These are phyloP conservation scores for Neogale vison DNA, from an alignment of 2,113 vertebrate genomes.

Conservation along the genomic window DNA sequence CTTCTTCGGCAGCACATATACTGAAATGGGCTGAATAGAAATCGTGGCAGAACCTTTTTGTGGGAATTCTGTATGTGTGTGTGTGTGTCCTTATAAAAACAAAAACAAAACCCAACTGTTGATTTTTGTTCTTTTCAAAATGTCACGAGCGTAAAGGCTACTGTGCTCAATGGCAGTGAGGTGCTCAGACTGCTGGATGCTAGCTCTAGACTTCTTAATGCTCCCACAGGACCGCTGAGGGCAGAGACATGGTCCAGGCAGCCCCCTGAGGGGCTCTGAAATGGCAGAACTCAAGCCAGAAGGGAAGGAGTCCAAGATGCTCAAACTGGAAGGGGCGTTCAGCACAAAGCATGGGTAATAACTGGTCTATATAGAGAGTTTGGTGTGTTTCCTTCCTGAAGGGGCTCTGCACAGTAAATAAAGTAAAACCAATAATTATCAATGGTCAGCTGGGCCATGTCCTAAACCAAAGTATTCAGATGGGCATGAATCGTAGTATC, in stretches of 20 bases:
- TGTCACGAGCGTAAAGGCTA: background rate
- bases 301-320: background rate
- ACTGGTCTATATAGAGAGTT: background rate
- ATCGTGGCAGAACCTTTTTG: background rate
- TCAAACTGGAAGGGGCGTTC: background rate
- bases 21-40: slow-evolving; percentile 8
- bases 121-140: slow-evolving; percentile 40
- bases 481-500: background rate
- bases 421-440: slow-evolving; percentile 59
- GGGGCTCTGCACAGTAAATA: background rate
- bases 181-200: background rate
- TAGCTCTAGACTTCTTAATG: background rate
- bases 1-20: too few species aligned
- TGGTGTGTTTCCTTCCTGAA: slow-evolving; percentile 31
- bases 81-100: background rate
- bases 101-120: slow-evolving; percentile 39
- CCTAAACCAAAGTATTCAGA: slow-evolving; percentile 28
- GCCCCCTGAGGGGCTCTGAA: background rate
- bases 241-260: background rate
- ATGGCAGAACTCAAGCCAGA: background rate
- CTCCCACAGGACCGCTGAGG: background rate
- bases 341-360: slow-evolving; percentile 9
- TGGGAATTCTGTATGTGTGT: background rate
- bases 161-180: background rate
- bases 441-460: background rate